Percentiles rank a stretch among this genome's conserved stretches.
Conservation (phyloP, 2,797 vertebrate genomes). For the Anomalospiza imberbis region DNA sequence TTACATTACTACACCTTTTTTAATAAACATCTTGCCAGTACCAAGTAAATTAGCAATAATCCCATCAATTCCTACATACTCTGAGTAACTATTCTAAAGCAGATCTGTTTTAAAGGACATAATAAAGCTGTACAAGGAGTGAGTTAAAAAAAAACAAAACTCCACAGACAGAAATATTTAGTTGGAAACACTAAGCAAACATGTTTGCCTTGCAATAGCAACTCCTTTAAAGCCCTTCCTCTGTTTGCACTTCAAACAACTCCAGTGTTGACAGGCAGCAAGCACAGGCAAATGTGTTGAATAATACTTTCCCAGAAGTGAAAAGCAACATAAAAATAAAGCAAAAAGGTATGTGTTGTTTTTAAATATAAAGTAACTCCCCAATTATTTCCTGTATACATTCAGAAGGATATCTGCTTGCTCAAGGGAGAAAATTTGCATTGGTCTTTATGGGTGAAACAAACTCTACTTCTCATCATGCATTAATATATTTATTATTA, state of each 20-base stretch:
- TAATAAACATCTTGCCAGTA: neutral
- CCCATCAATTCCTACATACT: neutral
- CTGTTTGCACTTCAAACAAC: slow-evolving; percentile 21
- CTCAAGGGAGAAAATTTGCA: neutral
- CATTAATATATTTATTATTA: slow-evolving; percentile 24
- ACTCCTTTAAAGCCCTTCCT: neutral
- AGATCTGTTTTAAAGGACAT: neutral
- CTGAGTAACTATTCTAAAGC: neutral
- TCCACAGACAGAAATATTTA: neutral
- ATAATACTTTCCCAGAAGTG: neutral
- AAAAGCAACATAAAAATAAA: neutral
- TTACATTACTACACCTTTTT: neutral
- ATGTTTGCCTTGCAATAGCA: neutral
- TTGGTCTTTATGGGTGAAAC: neutral
- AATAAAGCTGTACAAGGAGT: neutral
- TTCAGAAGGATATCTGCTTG: neutral
- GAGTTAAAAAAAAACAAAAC: neutral
- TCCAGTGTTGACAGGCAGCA: neutral
- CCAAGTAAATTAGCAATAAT: neutral
- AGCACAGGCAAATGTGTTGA: neutral
- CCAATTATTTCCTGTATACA: neutral
- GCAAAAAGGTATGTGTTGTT: neutral
- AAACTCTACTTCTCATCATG: neutral
- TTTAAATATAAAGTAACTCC: neutral
- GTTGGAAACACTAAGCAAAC: neutral